A percentile compares a stretch with the other conserved stretches of the same genome.
These are phyloP conservation scores for Xerus rutilus DNA, from an alignment of 2,797 vertebrate genomes.

Conservation along the genomic window DNA sequence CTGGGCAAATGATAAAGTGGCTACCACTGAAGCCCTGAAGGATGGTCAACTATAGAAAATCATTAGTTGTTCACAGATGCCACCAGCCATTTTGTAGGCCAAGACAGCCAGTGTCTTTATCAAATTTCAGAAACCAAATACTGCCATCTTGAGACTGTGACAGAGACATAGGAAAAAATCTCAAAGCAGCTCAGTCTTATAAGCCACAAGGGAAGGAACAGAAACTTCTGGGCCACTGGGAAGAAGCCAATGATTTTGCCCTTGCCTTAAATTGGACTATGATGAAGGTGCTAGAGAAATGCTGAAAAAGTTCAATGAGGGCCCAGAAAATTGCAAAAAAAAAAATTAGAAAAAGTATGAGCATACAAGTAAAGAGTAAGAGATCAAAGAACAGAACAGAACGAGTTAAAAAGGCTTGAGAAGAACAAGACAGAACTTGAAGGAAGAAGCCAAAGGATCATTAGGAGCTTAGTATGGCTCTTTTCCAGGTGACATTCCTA, in stretches of 20 bases:
- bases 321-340: conserved; percentile 89
- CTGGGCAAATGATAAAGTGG: conserved; percentile 94
- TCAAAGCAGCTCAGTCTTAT: conserved; percentile 97
- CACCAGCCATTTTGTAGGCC: conserved; percentile 95
- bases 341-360: conserved; percentile 87
- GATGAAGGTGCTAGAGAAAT: conserved; percentile 94
- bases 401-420: conserved; percentile 80
- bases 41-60: conserved; percentile 95
- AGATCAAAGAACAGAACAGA: conserved; percentile 88
- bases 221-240: conserved; percentile 96
- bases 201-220: conserved; percentile 98
- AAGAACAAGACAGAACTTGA: conserved; percentile 85
- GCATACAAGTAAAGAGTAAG: conserved; percentile 89
- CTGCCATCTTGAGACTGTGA: conserved; percentile 95
- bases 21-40: conserved; percentile 93
- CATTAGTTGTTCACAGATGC: conserved; percentile 95
- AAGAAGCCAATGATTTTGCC: conserved; percentile 95
- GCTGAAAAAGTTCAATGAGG: conserved; percentile 96
- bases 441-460: conserved; percentile 92
- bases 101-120: conserved; percentile 96
- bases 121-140: conserved; percentile 96
- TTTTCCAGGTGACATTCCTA: conserved; percentile 88
- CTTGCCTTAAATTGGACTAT: conserved; percentile 97
- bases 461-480: conserved; percentile 90
- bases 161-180: conserved; percentile 95